Evolutionary conservation across 2,888 invertebrate species (phyloP).

Genomic region (Calameuta pallipes): DNA sequence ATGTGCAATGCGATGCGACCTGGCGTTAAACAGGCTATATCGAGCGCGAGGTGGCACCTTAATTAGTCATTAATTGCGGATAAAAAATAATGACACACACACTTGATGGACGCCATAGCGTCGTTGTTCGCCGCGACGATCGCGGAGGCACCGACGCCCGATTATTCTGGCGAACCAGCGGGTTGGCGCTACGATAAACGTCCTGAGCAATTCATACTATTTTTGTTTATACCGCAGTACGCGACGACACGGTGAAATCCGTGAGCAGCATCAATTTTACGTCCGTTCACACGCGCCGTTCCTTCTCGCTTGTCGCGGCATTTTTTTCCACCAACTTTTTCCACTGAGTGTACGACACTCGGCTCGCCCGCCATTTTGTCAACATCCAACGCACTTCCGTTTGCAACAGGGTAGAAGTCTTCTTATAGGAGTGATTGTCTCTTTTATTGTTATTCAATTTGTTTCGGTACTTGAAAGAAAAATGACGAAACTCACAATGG

Average conservation of each 20-base stretch:
- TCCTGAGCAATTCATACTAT: constrained; percentile 3
- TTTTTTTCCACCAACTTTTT: constrained; percentile 52
- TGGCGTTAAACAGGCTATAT: constrained; percentile 15
- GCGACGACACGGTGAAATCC: constrained; percentile 9
- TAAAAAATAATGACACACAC: constrained; percentile 37
- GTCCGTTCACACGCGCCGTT: constrained; percentile 44
- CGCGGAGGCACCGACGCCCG: constrained; percentile 20
- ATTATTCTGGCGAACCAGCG: constrained; percentile 11
- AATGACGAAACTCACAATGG: neutral
- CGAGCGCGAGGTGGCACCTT: constrained; percentile 22
- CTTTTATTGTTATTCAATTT: neutral
- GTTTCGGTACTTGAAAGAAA: neutral
- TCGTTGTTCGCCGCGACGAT: constrained; percentile 50
- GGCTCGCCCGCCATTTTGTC: constrained; percentile 55
- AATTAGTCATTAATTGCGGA: constrained; percentile 50
- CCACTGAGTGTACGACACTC: constrained; percentile 49
- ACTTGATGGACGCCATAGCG: constrained; percentile 60
- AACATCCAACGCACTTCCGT: constrained; percentile 33
- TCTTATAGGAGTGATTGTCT: neutral
- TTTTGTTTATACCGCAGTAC: constrained; percentile 12
- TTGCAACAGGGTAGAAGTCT: neutral
- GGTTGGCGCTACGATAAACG: constrained; percentile 9
- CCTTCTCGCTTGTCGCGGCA: constrained; percentile 50
- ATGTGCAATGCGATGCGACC: constrained; percentile 14
- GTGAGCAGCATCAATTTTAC: constrained; percentile 22